These are phyloP conservation scores for Coracopsis vasa DNA, from an alignment of 2,113 vertebrate genomes.

Conservation along the genomic window DNA sequence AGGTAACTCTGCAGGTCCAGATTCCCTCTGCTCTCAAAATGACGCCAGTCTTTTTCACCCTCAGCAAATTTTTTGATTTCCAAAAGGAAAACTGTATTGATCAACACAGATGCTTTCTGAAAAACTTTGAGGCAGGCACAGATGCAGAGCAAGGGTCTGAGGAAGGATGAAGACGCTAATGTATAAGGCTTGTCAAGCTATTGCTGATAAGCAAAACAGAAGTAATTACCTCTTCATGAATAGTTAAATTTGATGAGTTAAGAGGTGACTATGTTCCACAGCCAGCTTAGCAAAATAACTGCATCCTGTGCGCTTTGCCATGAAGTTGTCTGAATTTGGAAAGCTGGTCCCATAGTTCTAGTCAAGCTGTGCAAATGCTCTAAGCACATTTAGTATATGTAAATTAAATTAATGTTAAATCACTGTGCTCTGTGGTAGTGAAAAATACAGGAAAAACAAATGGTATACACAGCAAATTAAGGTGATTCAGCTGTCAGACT, in stretches of 20 bases:
- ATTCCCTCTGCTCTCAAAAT: background rate
- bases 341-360: background rate
- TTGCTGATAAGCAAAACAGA: background rate
- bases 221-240: conserved; percentile 15
- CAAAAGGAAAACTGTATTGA: background rate
- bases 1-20: background rate
- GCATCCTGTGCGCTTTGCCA: background rate
- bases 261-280: background rate
- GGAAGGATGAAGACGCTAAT: background rate
- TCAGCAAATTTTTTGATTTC: background rate
- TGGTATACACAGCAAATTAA: background rate
- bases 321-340: background rate
- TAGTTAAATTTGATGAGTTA: background rate
- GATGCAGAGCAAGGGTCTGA: background rate
- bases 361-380: conserved; percentile 21
- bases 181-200: background rate
- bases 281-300: background rate
- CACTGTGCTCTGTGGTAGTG: background rate
- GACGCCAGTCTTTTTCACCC: fast-evolving
- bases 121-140: background rate
- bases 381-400: conserved; percentile 24
- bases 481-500: conserved; percentile 1
- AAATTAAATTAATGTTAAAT: conserved; percentile 66
- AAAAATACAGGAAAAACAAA: conserved; percentile 40
- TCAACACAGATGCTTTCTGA: background rate